A percentile compares a stretch with the other conserved stretches of the same genome.
Evolutionary conservation across 2,888 invertebrate species (phyloP).

Genomic region (Meiosimyza decipiens): DNA sequence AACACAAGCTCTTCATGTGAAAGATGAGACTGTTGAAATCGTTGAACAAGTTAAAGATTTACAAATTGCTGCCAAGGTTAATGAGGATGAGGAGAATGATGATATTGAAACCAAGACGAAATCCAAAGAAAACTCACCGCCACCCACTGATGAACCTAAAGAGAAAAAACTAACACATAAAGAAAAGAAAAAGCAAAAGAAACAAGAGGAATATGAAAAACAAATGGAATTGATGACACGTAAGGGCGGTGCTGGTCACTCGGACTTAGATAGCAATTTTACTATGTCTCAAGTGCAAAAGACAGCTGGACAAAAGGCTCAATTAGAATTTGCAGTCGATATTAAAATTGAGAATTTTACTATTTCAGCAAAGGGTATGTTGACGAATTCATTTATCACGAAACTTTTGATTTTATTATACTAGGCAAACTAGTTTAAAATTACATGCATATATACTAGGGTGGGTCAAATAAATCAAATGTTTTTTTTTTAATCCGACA

Average conservation of each 20-base stretch:
- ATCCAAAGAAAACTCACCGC: conserved; percentile 43
- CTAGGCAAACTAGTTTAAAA: too few relatives aligned
- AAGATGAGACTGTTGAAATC: conserved; percentile 32
- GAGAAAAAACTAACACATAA: conserved; percentile 89
- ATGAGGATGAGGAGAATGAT: conserved; percentile 50
- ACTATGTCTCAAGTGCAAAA: conserved; percentile 89
- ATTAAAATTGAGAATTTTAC: conserved; percentile 99
- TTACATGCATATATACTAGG: too few relatives aligned
- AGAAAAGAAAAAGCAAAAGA: conserved; percentile 91
- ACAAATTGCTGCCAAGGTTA: conserved; percentile 19
- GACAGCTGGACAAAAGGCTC: conserved; percentile 79
- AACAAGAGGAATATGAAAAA: conserved; percentile 88
- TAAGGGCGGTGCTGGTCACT: conserved; percentile 89
- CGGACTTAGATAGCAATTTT: conserved; percentile 92
- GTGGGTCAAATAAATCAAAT: too few relatives aligned
- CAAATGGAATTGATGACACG: conserved; percentile 86
- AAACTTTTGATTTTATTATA: too few relatives aligned
- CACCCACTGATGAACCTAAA: conserved; percentile 46
- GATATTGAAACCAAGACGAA: conserved; percentile 48
- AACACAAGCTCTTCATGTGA: conserved; percentile 48
- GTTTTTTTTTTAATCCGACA: too few relatives aligned
- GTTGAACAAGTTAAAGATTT: conserved; percentile 37
- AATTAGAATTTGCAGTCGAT: conserved; percentile 92
- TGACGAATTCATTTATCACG: neutral
- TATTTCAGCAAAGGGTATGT: conserved; percentile 87